Conservation (phyloP, 2,113 vertebrate genomes). For the Gobius niger region DNA sequence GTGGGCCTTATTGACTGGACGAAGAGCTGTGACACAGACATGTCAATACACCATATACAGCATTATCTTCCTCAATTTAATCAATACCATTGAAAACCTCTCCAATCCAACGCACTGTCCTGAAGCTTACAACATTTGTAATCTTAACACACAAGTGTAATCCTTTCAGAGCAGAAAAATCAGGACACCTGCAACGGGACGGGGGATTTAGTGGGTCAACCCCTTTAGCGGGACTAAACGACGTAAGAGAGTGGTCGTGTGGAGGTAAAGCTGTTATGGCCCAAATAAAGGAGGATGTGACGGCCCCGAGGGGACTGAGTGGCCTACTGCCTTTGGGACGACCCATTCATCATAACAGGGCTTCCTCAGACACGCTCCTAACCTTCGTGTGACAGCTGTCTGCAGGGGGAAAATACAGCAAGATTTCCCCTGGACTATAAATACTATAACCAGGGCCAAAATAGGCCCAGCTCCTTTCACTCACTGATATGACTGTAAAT, state of each 20-base stretch:
- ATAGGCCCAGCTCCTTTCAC: conserved; percentile 7
- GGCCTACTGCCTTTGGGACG: conserved; percentile 31
- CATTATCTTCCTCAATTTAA: conserved; percentile 7
- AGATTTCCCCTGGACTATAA: background rate
- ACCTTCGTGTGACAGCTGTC: conserved; percentile 34
- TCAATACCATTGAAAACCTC: background rate
- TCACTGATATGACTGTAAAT: conserved; percentile 3
- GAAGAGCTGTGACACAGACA: background rate
- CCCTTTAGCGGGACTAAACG: conserved; percentile 2
- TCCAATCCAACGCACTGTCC: conserved; percentile 10
- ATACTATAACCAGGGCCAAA: conserved; percentile 4
- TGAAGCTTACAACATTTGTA: conserved; percentile 12
- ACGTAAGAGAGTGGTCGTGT: conserved; percentile 4
- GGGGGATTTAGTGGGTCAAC: conserved; percentile 32
- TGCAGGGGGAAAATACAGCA: conserved; percentile 23
- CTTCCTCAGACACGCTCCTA: conserved; percentile 35
- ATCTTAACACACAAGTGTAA: conserved; percentile 17
- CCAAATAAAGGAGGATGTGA: conserved; percentile 33
- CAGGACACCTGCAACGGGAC: conserved; percentile 32
- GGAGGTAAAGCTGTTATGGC: conserved; percentile 29
- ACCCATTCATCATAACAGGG: conserved; percentile 54
- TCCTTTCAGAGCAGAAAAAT: conserved; percentile 28
- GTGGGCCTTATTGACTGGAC: background rate
- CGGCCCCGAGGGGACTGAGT: conserved; percentile 37
- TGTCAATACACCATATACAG: background rate